Evolutionary conservation across 2,797 vertebrate species (phyloP).

Genomic region (Chelon labrosus): DNA sequence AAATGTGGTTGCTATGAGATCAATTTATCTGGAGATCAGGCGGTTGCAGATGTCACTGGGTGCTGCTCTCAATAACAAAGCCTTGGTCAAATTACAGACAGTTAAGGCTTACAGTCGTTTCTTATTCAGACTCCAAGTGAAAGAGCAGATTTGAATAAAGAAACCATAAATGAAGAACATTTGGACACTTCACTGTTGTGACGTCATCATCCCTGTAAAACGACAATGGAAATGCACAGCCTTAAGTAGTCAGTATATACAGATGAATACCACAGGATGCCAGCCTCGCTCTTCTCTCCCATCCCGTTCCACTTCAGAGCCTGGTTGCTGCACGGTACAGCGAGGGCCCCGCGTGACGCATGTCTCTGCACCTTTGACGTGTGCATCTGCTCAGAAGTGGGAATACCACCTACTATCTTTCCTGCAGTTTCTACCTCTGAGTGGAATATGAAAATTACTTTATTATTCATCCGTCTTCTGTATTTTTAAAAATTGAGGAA

Average conservation of each 20-base stretch:
- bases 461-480: slow-evolving; percentile 35
- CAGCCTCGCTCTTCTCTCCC: slow-evolving; percentile 23
- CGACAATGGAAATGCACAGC: slow-evolving; percentile 6
- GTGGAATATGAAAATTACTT: slow-evolving; percentile 49
- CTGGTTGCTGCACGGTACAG: slow-evolving; percentile 10
- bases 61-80: slow-evolving; percentile 67
- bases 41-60: slow-evolving; percentile 77
- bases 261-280: slow-evolving; percentile 45
- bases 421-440: slow-evolving; percentile 37
- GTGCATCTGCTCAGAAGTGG: slow-evolving; percentile 40
- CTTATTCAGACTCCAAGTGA: not conserved
- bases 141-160: slow-evolving; percentile 7
- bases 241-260: not conserved
- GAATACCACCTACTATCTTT: slow-evolving; percentile 44
- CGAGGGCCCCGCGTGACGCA: slow-evolving; percentile 53
- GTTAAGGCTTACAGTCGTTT: slow-evolving; percentile 32
- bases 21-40: slow-evolving; percentile 82
- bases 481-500: slow-evolving; percentile 9
- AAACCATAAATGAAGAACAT: not conserved
- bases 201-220: slow-evolving; percentile 2
- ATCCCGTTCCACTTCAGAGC: slow-evolving; percentile 26
- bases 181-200: not conserved
- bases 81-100: slow-evolving; percentile 65
- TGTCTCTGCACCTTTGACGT: slow-evolving; percentile 58
- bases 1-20: slow-evolving; percentile 85